These are phyloP conservation scores for Sphaeramia orbicularis DNA, from an alignment of 2,797 vertebrate species.

Conservation along the genomic window DNA sequence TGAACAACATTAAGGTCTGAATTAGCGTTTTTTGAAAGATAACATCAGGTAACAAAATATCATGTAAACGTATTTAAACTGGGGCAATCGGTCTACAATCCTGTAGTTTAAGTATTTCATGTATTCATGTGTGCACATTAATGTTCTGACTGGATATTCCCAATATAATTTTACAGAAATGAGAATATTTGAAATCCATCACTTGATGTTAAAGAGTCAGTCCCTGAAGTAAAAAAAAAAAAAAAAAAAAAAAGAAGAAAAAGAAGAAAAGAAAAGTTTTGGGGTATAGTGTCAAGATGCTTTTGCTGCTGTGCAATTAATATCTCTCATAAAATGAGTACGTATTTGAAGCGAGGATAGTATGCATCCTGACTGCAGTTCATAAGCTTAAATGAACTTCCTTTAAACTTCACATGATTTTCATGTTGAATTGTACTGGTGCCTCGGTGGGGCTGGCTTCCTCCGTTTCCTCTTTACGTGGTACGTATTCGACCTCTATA, in stretches of 20 bases:
- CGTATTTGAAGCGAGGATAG: constrained; percentile 65
- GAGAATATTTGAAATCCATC: constrained; percentile 80
- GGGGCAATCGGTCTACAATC: not conserved
- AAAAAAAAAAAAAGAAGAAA: not conserved
- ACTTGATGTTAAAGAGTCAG: constrained; percentile 85
- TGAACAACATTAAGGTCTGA: constrained; percentile 2
- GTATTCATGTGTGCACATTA: constrained; percentile 65
- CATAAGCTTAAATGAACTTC: constrained; percentile 35
- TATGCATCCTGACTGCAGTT: constrained; percentile 64
- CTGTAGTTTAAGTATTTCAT: constrained; percentile 5
- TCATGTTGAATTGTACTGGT: constrained; percentile 98
- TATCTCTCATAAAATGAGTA: constrained; percentile 69
- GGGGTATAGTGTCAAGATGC: constrained; percentile 75
- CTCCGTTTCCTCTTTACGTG: constrained; percentile 92
- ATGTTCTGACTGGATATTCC: constrained; percentile 72
- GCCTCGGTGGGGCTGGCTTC: constrained; percentile 90
- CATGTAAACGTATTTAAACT: constrained; percentile 28
- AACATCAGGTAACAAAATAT: constrained; percentile 3
- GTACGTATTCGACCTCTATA: constrained; percentile 98
- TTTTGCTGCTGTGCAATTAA: constrained; percentile 73
- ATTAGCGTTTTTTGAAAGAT: constrained; percentile 3
- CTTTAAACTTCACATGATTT: constrained; percentile 91
- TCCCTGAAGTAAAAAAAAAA: constrained; percentile 72
- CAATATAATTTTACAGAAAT: constrained; percentile 93
- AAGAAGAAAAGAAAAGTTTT: constrained; percentile 47